Evolutionary conservation across 2,888 invertebrate genomes (phyloP).

Genomic region (Hirtodrosophila confusa): DNA sequence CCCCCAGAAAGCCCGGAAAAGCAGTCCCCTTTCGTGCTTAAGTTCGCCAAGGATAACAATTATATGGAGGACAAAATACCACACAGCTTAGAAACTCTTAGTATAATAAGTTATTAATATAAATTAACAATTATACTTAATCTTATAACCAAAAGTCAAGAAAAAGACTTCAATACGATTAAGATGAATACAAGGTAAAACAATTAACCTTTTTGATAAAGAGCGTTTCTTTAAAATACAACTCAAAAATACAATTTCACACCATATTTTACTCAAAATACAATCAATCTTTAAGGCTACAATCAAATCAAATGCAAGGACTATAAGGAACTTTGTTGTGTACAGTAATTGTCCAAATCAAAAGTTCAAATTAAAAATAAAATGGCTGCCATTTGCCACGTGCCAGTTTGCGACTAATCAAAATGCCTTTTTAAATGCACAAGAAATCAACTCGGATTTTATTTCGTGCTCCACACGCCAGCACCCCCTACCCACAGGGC

Average conservation of each 20-base stretch:
- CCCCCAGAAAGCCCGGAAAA: not conserved
- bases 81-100: too few relatives aligned
- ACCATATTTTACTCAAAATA: too few relatives aligned
- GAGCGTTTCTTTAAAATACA: too few relatives aligned
- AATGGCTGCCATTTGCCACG: slow-evolving; percentile 60
- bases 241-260: too few relatives aligned
- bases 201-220: too few relatives aligned
- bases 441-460: slow-evolving; percentile 71
- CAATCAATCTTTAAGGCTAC: too few relatives aligned
- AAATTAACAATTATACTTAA: too few relatives aligned
- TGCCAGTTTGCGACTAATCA: slow-evolving; percentile 72
- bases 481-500: not conserved
- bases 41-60: not conserved
- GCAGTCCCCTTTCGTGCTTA: slow-evolving; percentile 1
- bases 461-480: slow-evolving; percentile 16
- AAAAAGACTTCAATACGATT: too few relatives aligned
- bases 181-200: too few relatives aligned
- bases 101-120: too few relatives aligned
- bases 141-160: too few relatives aligned
- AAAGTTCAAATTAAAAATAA: slow-evolving; percentile 45
- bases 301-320: not conserved
- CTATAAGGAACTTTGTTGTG: not conserved
- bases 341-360: slow-evolving; percentile 26
- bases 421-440: slow-evolving; percentile 77
- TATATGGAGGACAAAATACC: too few relatives aligned